These are phyloP conservation scores for Plutomurus gul DNA, from an alignment of 1,140 invertebrate genomes.

Conservation along the genomic window DNA sequence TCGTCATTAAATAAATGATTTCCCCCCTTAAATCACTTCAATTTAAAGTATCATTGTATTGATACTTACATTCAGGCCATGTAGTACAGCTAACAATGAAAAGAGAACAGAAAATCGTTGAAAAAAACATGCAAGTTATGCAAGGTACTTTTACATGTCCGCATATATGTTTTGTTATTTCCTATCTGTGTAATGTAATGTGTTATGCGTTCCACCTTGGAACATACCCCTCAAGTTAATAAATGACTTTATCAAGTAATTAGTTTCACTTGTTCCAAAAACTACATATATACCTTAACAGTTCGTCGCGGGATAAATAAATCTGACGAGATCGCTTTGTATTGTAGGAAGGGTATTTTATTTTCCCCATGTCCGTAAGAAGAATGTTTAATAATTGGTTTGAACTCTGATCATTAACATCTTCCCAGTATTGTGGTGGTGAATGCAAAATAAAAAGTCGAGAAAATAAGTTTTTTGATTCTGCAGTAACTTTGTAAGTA, in stretches of 20 bases:
- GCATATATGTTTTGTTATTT: too few species aligned
- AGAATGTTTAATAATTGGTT: conserved; percentile 61
- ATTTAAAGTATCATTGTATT: neutral
- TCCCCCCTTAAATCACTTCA: too few species aligned
- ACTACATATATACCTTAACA: conserved; percentile 55
- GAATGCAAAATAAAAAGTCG: conserved; percentile 60
- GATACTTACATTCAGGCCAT: neutral
- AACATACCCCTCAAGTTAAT: too few species aligned
- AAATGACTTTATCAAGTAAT: too few species aligned
- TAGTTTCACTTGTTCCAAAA: too few species aligned
- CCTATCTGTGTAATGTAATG: too few species aligned
- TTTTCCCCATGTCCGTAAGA: conserved; percentile 61
- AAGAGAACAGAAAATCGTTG: neutral
- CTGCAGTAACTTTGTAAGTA: conserved; percentile 57
- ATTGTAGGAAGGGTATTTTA: conserved; percentile 60
- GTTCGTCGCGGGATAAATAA: conserved; percentile 58
- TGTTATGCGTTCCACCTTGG: too few species aligned
- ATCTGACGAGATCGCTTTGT: conserved; percentile 58
- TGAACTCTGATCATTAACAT: conserved; percentile 58
- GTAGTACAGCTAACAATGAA: neutral
- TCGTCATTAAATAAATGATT: too few species aligned
- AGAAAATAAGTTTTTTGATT: conserved; percentile 58
- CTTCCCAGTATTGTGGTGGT: conserved; percentile 57
- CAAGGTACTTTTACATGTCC: too few species aligned
- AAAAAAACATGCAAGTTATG: too few species aligned